Evolutionary conservation across 2,888 invertebrate genomes (phyloP).

Genomic region (Phortica okadai): DNA sequence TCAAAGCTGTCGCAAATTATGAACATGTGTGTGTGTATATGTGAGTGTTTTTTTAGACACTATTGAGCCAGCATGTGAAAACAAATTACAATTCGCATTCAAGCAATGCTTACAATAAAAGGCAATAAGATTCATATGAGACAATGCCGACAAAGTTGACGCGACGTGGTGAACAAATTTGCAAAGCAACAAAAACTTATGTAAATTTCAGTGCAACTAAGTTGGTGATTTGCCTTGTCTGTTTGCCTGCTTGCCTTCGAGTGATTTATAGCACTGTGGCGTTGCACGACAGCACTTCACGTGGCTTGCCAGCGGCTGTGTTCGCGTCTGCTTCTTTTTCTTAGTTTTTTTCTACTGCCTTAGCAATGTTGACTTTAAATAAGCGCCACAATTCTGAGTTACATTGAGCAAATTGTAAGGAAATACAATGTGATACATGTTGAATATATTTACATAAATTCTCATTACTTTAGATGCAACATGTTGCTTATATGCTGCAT

Average conservation of each 20-base stretch:
- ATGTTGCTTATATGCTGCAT: conserved; percentile 1
- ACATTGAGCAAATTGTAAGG: conserved; percentile 35
- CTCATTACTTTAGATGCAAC: neutral
- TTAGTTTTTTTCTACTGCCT: conserved; percentile 31
- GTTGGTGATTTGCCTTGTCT: conserved; percentile 47
- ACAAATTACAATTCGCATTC: too few relatives aligned
- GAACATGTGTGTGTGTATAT: too few relatives aligned
- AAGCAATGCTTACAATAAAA: too few relatives aligned
- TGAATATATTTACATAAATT: neutral
- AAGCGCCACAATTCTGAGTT: conserved; percentile 49
- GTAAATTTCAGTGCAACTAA: conserved; percentile 65
- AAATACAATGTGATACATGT: neutral
- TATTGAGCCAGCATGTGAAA: too few relatives aligned
- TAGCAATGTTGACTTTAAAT: neutral
- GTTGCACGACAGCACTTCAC: neutral
- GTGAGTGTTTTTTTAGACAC: too few relatives aligned
- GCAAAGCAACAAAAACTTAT: conserved; percentile 53
- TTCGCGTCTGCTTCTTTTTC: conserved; percentile 49
- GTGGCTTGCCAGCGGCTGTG: conserved; percentile 44
- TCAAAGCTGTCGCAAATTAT: too few relatives aligned
- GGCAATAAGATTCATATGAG: too few relatives aligned
- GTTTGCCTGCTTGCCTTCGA: conserved; percentile 53
- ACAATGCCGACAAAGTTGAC: too few relatives aligned
- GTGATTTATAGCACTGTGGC: conserved; percentile 55
- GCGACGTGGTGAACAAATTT: neutral